Evolutionary conservation across 2,113 vertebrate genomes (phyloP), one percentile per base, ranked within the genome.

Genomic region (Galeopterus variegatus): DNA sequence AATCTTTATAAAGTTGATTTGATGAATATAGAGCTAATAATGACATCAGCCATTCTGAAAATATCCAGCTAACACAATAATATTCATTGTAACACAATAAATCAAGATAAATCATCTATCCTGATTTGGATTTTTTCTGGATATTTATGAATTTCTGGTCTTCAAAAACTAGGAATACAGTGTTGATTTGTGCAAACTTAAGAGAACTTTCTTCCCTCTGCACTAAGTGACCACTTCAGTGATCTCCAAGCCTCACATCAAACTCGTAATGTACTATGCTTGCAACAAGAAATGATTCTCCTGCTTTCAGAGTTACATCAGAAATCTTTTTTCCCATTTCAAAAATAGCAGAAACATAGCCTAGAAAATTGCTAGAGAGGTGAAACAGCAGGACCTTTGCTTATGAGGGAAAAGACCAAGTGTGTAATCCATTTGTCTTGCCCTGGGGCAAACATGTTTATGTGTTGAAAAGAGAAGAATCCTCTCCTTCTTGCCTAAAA

Each of bases 331-430:
- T 94, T 94, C 45, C 33, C 76, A 76, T 67, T 97, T 76, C 69
- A 90, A 94, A 96, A 75, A 94, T 26, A 60, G 33, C 58, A 72
- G 84, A 90, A 94, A 64, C 6, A n/a, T 33, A 88, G 80, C 28
- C 75, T 65, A 95, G 52, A 48, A 93, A 96, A 93, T n/a, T 90
- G 54, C 19, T 90, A 8, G 15, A 77, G 81, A 97, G 87, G 80
- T 88, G 28, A 97, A 93, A 95, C 18, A 62, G 64, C 14, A 95
- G 76, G 84, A 95, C 48, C 79, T 96, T 73, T 95, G 48, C 52
- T 97, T 97, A 88, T 95, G 83, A 96, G 36, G 83, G 21, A 81
- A 72, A 95, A 83, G 67, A 93, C 31, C 58, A 87, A 77, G 36
- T 50, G 2, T 92, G 8, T 95, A 83, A 92, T 85, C 50, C 50